Conservation (phyloP, 2,888 invertebrate species). For the Zygaena filipendulae region DNA sequence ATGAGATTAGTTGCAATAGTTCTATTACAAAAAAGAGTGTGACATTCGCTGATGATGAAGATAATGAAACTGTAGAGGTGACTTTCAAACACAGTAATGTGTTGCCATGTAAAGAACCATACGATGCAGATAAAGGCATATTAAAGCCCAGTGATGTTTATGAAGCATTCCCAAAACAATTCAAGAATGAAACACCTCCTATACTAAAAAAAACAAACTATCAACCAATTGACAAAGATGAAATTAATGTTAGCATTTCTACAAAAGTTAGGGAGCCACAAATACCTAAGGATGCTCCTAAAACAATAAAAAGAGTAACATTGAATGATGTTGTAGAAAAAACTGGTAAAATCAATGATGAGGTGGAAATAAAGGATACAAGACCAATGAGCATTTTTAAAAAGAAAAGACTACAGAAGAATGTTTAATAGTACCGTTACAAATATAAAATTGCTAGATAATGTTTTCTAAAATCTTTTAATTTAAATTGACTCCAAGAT, state of each 20-base stretch:
- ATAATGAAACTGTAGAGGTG: constrained; percentile 41
- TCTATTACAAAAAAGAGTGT: constrained; percentile 32
- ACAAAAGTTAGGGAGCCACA: no score
- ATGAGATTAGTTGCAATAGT: constrained; percentile 11
- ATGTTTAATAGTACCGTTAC: no score
- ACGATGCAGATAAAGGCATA: constrained; percentile 35
- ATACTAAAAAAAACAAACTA: constrained; percentile 51
- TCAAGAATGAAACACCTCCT: constrained; percentile 33
- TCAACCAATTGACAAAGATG: constrained; percentile 13
- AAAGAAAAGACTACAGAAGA: constrained; percentile 41
- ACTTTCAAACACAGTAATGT: constrained; percentile 40
- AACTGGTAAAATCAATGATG: constrained; percentile 18
- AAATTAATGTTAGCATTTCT: no score
- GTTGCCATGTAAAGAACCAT: constrained; percentile 25
- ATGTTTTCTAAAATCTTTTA: no score
- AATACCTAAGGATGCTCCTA: no score
- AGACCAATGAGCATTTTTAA: constrained; percentile 52
- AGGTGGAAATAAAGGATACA: constrained; percentile 20
- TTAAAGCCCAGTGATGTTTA: constrained; percentile 56
- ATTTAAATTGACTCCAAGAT: no score
- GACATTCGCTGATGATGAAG: constrained; percentile 48
- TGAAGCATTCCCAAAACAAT: constrained; percentile 30
- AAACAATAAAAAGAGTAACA: constrained; percentile 24
- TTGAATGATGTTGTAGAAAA: constrained; percentile 46
- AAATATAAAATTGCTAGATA: no score